Evolutionary conservation across 2,113 vertebrate species (phyloP), one percentile per base, ranked within the genome.

Genomic region (Chionis minor): DNA sequence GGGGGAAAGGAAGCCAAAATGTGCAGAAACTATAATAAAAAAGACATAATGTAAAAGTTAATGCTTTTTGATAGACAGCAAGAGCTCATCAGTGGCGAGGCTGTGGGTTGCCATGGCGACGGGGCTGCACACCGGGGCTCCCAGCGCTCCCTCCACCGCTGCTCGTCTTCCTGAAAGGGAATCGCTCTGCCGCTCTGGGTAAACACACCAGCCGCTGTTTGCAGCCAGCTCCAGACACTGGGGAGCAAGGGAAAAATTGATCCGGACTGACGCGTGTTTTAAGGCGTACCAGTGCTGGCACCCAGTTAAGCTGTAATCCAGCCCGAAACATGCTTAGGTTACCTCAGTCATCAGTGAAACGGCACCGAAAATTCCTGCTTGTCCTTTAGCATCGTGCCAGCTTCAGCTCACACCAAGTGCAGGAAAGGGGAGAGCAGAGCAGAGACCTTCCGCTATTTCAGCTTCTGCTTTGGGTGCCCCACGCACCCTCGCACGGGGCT

Each of bases 51-150:
- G 83, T 65, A 93, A 90, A 97, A 97, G 65, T 95, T 96, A 97
- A 94, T 95, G 70, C 90, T 88, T 96, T 95, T 97, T 90, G 88
- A 97, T 95, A 94, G 97, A 97, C 96, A 97, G 87, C 86, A 95
- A 90, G 82, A 95, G 75, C 86, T 97, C 96, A 94, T 95, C 84
- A 92, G 88, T 87, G 82, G 96, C 0, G 7, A 96, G 92, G 78
- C 90, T 82, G 54, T 14, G 28, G 88, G 97, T 98, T 97, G 93
- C 80, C 95, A 97, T 95, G 89, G 94, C 1, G 81, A 97, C 80
- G 4, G 82, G 71, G 79, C 96, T 88, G 80, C 28, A 83, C 77
- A 81, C 69, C 44, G 35, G 97, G 72, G 51, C 56, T 82, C 88
- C 40, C 59, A 4, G 40, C 2, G 0, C 63, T 84, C 93, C 69